These are phyloP conservation scores for Nezara viridula DNA, from an alignment of 2,888 invertebrate genomes.

Conservation along the genomic window DNA sequence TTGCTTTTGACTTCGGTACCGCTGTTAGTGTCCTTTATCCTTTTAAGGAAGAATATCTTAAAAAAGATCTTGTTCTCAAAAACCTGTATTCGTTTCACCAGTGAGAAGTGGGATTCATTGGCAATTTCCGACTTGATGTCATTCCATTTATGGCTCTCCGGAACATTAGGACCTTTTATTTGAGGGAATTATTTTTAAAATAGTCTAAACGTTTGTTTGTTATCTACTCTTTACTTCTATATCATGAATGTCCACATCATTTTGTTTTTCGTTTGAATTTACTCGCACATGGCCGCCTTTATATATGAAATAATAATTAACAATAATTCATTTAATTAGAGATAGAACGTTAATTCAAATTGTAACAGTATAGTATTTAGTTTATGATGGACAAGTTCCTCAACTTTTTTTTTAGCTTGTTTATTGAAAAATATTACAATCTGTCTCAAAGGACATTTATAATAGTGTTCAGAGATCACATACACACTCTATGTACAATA, in stretches of 20 bases:
- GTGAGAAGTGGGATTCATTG: not conserved
- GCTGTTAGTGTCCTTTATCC: not conserved
- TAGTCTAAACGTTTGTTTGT: not conserved
- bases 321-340: too few species aligned
- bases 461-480: too few species aligned
- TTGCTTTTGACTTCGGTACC: not conserved
- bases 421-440: too few species aligned
- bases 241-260: not conserved
- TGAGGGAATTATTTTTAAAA: not conserved
- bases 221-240: not conserved
- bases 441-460: too few species aligned
- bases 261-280: too few species aligned
- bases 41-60: slow-evolving; percentile 36
- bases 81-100: not conserved
- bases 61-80: slow-evolving; percentile 32
- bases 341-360: too few species aligned
- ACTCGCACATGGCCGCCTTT: too few species aligned
- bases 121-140: not conserved
- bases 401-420: too few species aligned
- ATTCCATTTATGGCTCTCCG: not conserved
- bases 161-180: not conserved
- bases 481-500: too few species aligned
- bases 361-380: too few species aligned
- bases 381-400: too few species aligned
- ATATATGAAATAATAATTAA: too few species aligned